Conservation (phyloP, 2,113 vertebrate genomes). For the Grantiella picta region DNA sequence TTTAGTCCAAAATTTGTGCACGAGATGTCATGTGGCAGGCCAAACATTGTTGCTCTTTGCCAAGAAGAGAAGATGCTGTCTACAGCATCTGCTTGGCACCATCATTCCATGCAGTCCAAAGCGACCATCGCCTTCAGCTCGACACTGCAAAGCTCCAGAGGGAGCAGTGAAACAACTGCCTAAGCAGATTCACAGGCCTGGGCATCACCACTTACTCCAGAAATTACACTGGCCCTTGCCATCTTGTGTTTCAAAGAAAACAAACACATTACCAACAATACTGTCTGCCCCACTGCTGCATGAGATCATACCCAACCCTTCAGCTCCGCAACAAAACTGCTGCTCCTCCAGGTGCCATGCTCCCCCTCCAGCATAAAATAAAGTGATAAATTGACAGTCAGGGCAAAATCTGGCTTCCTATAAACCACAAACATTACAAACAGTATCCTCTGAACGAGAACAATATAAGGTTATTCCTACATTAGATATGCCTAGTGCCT, state of each 20-base stretch:
- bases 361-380: neutral
- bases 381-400: rapidly evolving
- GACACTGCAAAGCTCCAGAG: rapidly evolving
- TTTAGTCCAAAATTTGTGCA: neutral
- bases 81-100: neutral
- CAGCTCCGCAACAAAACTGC: neutral
- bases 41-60: neutral
- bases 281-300: rapidly evolving
- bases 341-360: neutral
- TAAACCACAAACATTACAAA: neutral
- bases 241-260: neutral
- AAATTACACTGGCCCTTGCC: rapidly evolving
- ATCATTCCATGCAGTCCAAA: neutral
- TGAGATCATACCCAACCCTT: neutral
- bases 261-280: neutral
- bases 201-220: neutral
- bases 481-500: neutral
- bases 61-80: neutral
- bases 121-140: neutral
- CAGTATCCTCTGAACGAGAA: neutral
- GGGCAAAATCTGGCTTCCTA: neutral
- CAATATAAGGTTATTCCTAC: rapidly evolving
- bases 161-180: rapidly evolving
- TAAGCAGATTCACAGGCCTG: rapidly evolving
- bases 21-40: rapidly evolving